Evolutionary conservation across 2,797 vertebrate species (phyloP).

Genomic region (Chrysocyon brachyurus): DNA sequence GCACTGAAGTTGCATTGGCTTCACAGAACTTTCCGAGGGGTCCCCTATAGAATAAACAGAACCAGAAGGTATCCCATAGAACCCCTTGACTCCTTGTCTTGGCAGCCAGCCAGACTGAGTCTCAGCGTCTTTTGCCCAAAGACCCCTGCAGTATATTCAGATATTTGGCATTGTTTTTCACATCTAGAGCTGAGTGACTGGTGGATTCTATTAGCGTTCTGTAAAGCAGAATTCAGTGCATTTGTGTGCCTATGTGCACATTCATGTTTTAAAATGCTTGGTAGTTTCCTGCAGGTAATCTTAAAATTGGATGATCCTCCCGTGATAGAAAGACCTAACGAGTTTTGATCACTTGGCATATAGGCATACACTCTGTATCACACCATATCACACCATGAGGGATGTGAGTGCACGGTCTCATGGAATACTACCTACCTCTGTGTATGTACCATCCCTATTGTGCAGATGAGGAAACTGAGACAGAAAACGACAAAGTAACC

Average conservation of each 20-base stretch:
- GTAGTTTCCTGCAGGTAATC: constrained; percentile 9
- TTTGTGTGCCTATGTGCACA: neutral
- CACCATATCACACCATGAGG: neutral
- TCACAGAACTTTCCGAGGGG: constrained; percentile 39
- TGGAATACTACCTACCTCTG: neutral
- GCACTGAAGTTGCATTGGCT: neutral
- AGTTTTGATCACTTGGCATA: neutral
- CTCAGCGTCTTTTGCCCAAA: constrained; percentile 19
- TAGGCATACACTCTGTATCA: neutral
- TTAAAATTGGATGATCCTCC: neutral
- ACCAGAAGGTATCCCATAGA: neutral
- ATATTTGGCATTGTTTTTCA: neutral
- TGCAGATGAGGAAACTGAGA: constrained; percentile 24
- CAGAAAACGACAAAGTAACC: neutral
- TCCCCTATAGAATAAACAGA: neutral
- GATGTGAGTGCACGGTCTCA: neutral
- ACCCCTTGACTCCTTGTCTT: neutral
- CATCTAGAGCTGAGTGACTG: neutral
- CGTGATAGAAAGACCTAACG: neutral
- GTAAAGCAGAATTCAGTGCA: neutral
- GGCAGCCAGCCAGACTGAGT: neutral
- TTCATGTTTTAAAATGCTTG: neutral
- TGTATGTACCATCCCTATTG: neutral
- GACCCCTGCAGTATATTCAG: neutral
- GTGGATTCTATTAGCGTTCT: neutral